A percentile compares a stretch with the other conserved stretches of the same genome.
Evolutionary conservation across 2,888 invertebrate genomes (phyloP).

Genomic region (Aproaerema taeniolella): DNA sequence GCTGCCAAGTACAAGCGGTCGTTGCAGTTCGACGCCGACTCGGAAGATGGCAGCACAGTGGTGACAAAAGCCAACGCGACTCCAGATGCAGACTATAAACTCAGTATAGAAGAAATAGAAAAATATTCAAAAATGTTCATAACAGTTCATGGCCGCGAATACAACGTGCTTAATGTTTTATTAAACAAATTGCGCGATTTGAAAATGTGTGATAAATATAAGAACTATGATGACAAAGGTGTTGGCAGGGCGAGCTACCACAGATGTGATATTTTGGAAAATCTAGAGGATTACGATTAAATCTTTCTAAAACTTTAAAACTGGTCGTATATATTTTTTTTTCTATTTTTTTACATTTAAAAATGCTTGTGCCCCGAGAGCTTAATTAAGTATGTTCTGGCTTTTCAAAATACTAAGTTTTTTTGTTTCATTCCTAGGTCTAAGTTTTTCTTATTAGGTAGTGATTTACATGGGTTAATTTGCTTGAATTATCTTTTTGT

Average conservation of each 20-base stretch:
- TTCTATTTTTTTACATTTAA: too few species aligned
- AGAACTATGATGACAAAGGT: constrained; percentile 37
- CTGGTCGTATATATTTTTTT: background rate
- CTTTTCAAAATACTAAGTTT: too few species aligned
- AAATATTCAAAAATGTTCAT: constrained; percentile 37
- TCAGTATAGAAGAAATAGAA: constrained; percentile 38
- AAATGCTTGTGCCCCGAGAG: too few species aligned
- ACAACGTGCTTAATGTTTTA: constrained; percentile 39
- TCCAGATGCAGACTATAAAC: constrained; percentile 19
- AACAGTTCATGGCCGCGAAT: constrained; percentile 28
- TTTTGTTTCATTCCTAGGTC: too few species aligned
- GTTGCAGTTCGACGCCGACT: constrained; percentile 13
- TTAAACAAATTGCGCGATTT: constrained; percentile 44
- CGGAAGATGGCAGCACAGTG: constrained; percentile 36
- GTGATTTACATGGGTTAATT: too few species aligned
- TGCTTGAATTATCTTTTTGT: too few species aligned
- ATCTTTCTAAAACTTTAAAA: too few species aligned
- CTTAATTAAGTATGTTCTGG: too few species aligned
- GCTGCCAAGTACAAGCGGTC: constrained; percentile 11
- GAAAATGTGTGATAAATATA: constrained; percentile 39
- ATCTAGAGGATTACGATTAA: background rate
- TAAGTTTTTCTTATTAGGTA: too few species aligned
- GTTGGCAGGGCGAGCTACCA: constrained; percentile 36
- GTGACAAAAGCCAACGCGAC: constrained; percentile 20
- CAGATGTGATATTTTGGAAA: too few species aligned